phyloP scores from a whole-genome alignment of 2,888 invertebrate species.

The Nomada lathburiana region DNA sequence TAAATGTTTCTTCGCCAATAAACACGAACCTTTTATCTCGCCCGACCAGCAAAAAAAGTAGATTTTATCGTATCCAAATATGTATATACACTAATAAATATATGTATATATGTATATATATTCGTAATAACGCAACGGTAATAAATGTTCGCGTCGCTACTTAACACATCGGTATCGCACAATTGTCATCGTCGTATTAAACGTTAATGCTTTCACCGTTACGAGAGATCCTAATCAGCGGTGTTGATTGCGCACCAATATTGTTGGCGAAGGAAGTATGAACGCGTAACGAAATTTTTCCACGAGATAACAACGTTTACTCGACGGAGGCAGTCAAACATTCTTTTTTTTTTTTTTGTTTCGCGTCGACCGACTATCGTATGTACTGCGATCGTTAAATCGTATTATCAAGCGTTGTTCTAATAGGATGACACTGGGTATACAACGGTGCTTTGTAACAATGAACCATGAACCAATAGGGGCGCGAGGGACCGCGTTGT shows the following conservation, averaged over 20 bases:
- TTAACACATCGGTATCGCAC: no score
- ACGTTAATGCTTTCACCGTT: neutral
- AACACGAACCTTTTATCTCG: no score
- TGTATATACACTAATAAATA: no score
- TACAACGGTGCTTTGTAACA: neutral
- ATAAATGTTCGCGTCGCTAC: no score
- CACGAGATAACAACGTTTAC: slow-evolving; percentile 27
- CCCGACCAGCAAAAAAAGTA: no score
- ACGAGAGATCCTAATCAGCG: neutral
- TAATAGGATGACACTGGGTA: neutral
- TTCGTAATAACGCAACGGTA: no score
- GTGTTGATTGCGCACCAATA: neutral
- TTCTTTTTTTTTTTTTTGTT: neutral
- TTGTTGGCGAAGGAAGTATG: neutral
- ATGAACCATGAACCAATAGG: neutral
- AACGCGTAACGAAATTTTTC: slow-evolving; percentile 3
- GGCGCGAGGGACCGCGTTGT: no score
- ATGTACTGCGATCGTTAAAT: neutral
- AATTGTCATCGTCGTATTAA: no score
- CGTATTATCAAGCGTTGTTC: neutral
- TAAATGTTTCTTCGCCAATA: no score
- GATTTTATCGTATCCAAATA: no score
- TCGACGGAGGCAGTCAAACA: neutral
- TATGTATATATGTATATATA: no score
- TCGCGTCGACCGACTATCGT: neutral